Conservation (phyloP, 1,140 invertebrate genomes). For the Eurosta solidaginis region DNA sequence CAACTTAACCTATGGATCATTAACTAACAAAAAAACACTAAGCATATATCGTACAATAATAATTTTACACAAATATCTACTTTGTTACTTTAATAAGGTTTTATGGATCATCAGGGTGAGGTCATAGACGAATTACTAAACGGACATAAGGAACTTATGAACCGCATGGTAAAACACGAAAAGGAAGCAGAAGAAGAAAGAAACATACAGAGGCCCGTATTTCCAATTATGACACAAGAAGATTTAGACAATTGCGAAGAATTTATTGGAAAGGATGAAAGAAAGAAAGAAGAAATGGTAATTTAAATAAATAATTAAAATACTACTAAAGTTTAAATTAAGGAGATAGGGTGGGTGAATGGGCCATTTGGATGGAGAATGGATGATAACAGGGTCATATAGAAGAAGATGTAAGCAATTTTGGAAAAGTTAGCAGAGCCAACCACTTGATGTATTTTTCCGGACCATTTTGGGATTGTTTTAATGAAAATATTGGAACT, state of each 20-base stretch:
- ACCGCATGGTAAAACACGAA: not conserved
- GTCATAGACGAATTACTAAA: conserved; percentile 2
- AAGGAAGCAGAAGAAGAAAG: not conserved
- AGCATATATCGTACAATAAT: too few relatives aligned
- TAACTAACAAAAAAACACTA: not conserved
- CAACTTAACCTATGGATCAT: not conserved
- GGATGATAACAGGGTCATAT: too few relatives aligned
- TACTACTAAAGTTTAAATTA: not conserved
- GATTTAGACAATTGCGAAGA: conserved; percentile 4
- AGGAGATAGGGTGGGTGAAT: not conserved
- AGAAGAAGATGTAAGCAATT: too few relatives aligned
- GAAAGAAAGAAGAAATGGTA: conserved; percentile 25
- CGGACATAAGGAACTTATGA: not conserved
- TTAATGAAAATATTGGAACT: too few relatives aligned
- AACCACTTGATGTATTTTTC: too few relatives aligned
- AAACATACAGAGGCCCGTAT: not conserved
- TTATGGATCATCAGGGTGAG: not conserved
- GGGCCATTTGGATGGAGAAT: not conserved
- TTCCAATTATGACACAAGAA: not conserved
- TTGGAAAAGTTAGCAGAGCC: too few relatives aligned
- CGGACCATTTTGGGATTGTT: too few relatives aligned
- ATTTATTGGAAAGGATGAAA: conserved; percentile 8
- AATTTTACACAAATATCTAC: not conserved
- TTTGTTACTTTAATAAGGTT: not conserved
- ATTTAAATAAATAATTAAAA: not conserved